Conservation (phyloP, 2,888 invertebrate genomes). For the Suillia variegata region DNA sequence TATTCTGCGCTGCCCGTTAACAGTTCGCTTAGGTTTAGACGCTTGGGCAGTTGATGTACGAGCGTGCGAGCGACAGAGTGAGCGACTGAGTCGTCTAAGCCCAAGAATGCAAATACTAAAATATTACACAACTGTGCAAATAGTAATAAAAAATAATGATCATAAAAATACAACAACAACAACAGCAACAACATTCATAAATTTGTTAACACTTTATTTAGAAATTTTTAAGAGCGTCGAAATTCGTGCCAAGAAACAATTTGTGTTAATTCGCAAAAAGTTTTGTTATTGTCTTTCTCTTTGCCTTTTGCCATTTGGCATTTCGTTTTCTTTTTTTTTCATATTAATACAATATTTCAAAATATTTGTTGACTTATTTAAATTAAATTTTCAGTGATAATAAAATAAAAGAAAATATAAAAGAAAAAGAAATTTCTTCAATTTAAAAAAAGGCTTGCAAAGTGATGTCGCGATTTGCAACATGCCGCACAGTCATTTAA, state of each 20-base stretch:
- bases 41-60: too few relatives aligned
- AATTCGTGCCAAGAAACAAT: too few relatives aligned
- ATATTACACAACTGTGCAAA: neutral
- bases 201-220: neutral
- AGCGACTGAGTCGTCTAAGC: too few relatives aligned
- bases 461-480: neutral
- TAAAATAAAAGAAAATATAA: neutral
- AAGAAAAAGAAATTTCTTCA: neutral
- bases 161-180: neutral
- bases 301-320: too few relatives aligned
- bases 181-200: neutral
- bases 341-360: too few relatives aligned
- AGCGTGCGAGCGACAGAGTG: too few relatives aligned
- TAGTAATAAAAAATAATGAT: neutral
- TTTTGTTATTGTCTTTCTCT: too few relatives aligned
- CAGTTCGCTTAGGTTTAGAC: neutral
- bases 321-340: too few relatives aligned
- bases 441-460: too few relatives aligned
- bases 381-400: neutral
- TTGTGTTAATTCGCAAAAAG: too few relatives aligned
- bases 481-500: constrained; percentile 14
- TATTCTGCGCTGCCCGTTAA: neutral
- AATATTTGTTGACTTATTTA: neutral
- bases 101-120: too few relatives aligned
- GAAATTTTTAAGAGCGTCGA: neutral